Conservation (phyloP, 2,797 vertebrate species). For the Acestrorhynchus altus region DNA sequence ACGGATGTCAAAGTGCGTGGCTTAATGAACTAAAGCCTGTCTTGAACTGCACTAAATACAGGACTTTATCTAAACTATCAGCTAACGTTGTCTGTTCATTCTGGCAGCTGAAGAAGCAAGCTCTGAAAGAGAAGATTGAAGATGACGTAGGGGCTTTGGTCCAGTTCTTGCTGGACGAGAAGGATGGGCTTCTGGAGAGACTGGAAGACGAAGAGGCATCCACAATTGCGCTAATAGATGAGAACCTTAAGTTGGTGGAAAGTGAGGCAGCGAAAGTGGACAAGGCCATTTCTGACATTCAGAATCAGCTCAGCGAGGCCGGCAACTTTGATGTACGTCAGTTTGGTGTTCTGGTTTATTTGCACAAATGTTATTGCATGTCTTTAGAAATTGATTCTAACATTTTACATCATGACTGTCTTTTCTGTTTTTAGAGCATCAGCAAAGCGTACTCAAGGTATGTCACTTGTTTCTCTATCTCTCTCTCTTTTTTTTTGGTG, state of each 20-base stretch:
- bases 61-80: neutral
- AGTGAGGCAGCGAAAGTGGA: constrained; percentile 67
- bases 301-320: constrained; percentile 71
- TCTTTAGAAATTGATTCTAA: neutral
- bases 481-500: neutral
- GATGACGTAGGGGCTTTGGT: constrained; percentile 79
- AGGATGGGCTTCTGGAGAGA: constrained; percentile 78
- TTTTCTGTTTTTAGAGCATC: constrained; percentile 44
- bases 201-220: constrained; percentile 76
- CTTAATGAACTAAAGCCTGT: neutral
- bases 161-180: constrained; percentile 81
- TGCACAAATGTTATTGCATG: neutral
- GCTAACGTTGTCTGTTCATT: neutral
- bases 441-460: constrained; percentile 58
- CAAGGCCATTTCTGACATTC: constrained; percentile 73
- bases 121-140: constrained; percentile 82
- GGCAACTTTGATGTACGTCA: constrained; percentile 75
- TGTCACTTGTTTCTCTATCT: neutral
- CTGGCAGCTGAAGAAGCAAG: constrained; percentile 74
- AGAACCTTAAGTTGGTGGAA: constrained; percentile 75
- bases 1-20: constrained; percentile 72
- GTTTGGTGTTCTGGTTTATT: neutral
- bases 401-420: constrained; percentile 12
- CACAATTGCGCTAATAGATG: constrained; percentile 71
- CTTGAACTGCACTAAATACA: neutral